Evolutionary conservation across 1,140 invertebrate genomes (phyloP).

Genomic region (Listronotus oregonensis): DNA sequence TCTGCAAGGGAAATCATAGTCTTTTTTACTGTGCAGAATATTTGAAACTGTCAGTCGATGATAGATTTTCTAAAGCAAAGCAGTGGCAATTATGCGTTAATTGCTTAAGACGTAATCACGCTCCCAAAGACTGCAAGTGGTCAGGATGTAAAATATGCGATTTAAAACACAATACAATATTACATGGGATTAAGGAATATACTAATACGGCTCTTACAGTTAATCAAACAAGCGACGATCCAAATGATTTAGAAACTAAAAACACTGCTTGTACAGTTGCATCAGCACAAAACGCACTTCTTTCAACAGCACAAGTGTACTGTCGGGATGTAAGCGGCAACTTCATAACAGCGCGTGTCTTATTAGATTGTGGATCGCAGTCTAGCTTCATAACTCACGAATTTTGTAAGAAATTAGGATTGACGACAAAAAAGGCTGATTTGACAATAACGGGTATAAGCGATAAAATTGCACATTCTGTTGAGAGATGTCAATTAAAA

Average conservation of each 20-base stretch:
- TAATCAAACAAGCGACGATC: background rate
- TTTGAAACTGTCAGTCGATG: slow-evolving; percentile 14
- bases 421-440: background rate
- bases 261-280: background rate
- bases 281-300: background rate
- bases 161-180: slow-evolving; percentile 28
- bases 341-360: background rate
- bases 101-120: slow-evolving; percentile 13
- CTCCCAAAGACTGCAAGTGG: slow-evolving; percentile 25
- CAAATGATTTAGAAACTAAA: background rate
- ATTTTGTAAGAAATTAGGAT: slow-evolving; percentile 2
- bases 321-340: slow-evolving; percentile 2
- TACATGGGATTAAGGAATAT: slow-evolving; percentile 3
- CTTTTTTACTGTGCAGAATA: slow-evolving; percentile 4
- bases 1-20: background rate
- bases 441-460: slow-evolving; percentile 1
- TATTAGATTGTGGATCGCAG: slow-evolving; percentile 24
- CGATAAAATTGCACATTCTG: background rate
- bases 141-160: slow-evolving; percentile 22
- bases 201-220: background rate
- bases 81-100: slow-evolving; percentile 18
- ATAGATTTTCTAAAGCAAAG: slow-evolving; percentile 25
- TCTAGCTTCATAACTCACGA: slow-evolving; percentile 14
- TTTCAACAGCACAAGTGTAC: slow-evolving; percentile 9
- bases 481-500: background rate